phyloP scores from a whole-genome alignment of 2,888 invertebrate genomes.

The Spisula solida region DNA sequence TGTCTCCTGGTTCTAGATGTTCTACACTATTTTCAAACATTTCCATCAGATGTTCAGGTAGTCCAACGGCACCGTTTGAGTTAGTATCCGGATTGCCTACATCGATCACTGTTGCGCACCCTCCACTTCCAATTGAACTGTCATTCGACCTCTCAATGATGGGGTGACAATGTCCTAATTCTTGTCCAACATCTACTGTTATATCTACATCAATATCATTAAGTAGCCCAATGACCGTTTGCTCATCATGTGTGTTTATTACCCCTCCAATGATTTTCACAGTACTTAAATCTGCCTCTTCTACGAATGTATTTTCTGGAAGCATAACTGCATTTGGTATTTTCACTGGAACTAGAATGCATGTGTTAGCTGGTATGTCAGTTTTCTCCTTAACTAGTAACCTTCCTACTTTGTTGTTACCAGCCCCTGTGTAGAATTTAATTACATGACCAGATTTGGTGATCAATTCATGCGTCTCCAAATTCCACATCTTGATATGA shows the following conservation, averaged over 20 bases:
- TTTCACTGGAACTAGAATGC: neutral
- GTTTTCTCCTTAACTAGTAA: neutral
- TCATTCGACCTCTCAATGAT: neutral
- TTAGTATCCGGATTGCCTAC: too few species aligned
- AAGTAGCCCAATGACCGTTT: neutral
- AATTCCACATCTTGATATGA: slow-evolving; percentile 29
- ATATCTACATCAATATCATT: neutral
- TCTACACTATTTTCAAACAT: slow-evolving; percentile 50
- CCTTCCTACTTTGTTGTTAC: neutral
- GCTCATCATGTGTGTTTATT: neutral
- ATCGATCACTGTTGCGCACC: neutral
- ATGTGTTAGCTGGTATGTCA: neutral
- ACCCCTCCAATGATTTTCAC: neutral
- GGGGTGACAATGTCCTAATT: slow-evolving; percentile 23
- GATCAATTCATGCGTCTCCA: slow-evolving; percentile 25
- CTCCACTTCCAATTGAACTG: too few species aligned
- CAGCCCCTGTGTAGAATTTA: neutral
- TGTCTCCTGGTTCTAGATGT: slow-evolving; percentile 16
- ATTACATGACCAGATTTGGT: neutral
- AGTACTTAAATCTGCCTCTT: neutral
- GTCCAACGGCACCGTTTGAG: too few species aligned
- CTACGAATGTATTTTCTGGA: neutral
- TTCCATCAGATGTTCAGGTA: slow-evolving; percentile 47
- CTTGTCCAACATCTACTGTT: neutral
- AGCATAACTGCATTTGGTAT: neutral